phyloP scores from a whole-genome alignment of 2,888 invertebrate genomes.

The Eristalis intricaria region DNA sequence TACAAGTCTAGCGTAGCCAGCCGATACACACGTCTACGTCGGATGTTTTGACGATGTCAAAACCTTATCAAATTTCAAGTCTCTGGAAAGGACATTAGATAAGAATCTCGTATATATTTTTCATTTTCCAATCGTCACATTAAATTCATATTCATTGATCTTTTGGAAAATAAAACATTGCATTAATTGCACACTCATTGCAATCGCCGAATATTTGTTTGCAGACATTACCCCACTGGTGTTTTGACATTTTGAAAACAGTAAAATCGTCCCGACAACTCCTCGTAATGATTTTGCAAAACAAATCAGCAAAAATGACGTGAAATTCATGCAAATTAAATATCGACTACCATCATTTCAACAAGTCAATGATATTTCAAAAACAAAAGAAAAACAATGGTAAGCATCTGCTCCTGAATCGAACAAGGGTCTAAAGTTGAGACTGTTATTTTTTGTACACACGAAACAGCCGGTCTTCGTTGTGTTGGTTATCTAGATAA shows the following conservation, averaged over 20 bases:
- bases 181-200: neutral
- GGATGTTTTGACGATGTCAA: neutral
- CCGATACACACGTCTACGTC: neutral
- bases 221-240: neutral
- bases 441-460: slow-evolving; percentile 24
- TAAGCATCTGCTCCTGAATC: neutral
- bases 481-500: neutral
- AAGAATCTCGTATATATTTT: neutral
- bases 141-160: neutral
- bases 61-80: neutral
- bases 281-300: neutral
- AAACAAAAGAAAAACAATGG: neutral
- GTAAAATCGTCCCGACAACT: neutral
- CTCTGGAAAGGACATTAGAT: neutral
- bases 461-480: slow-evolving; percentile 27
- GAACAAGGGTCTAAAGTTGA: neutral
- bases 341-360: neutral
- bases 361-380: neutral
- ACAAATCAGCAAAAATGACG: neutral
- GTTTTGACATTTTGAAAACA: neutral
- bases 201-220: neutral
- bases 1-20: neutral
- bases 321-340: neutral
- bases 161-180: too few relatives aligned
- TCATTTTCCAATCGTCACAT: neutral